Conservation (phyloP, 2,113 vertebrate species). For the Perognathus longimembris region DNA sequence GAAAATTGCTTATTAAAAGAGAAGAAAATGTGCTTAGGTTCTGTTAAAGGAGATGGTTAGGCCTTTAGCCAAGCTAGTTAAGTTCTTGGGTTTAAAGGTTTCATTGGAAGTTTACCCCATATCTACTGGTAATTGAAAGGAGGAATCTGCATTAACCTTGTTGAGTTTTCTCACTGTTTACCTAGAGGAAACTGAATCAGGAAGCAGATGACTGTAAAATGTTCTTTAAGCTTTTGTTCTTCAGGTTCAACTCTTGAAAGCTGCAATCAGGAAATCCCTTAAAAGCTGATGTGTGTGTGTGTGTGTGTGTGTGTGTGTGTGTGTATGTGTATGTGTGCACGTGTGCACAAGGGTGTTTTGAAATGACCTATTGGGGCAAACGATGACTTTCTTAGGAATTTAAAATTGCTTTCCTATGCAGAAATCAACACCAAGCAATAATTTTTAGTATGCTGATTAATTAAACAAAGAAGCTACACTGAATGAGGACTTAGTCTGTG, state of each 20-base stretch:
- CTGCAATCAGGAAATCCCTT: background rate
- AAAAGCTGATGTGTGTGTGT: background rate
- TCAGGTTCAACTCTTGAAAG: background rate
- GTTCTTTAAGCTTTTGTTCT: background rate
- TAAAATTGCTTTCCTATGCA: constrained; percentile 15
- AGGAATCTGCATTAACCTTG: background rate
- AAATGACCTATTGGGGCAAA: background rate
- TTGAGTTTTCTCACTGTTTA: background rate
- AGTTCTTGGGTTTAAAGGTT: background rate
- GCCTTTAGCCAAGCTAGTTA: background rate
- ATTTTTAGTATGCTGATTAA: constrained; percentile 17
- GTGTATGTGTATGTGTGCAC: no score
- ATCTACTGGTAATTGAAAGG: background rate
- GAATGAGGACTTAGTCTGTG: background rate
- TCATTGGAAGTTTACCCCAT: background rate
- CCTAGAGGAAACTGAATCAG: background rate
- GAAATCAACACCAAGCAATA: background rate
- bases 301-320: rapidly evolving
- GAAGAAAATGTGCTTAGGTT: background rate
- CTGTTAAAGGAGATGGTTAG: constrained; percentile 8
- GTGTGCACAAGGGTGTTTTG: rapidly evolving
- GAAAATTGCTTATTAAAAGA: constrained; percentile 7
- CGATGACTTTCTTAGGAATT: constrained; percentile 28
- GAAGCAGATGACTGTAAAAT: background rate
- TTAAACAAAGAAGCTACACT: constrained; percentile 26